phyloP scores from a whole-genome alignment of 2,113 vertebrate genomes.

The Cyanocitta stelleri region DNA sequence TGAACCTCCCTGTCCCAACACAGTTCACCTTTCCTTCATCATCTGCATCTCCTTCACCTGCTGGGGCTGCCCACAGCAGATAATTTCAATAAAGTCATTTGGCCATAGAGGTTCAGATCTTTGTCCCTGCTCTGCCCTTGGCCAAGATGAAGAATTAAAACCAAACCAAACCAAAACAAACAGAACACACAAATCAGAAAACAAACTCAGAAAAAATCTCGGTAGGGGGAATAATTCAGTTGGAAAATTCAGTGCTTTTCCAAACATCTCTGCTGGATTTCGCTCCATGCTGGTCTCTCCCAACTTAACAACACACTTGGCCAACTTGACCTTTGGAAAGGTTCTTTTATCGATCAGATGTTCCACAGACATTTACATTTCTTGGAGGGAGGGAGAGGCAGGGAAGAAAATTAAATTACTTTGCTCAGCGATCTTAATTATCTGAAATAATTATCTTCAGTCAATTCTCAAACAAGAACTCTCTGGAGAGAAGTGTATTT shows the following conservation, averaged over 20 bases:
- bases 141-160: background rate
- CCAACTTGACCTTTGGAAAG: conserved; percentile 68
- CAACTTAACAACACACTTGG: background rate
- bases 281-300: conserved; percentile 20
- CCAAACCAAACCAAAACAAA: too few relatives aligned
- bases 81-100: background rate
- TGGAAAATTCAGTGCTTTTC: conserved; percentile 39
- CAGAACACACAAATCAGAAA: background rate
- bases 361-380: conserved; percentile 61
- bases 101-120: accelerated
- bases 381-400: conserved; percentile 44
- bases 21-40: background rate
- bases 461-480: conserved; percentile 68
- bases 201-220: background rate
- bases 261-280: conserved; percentile 39
- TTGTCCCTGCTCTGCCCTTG: background rate
- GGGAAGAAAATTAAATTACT: conserved; percentile 72
- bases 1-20: accelerated
- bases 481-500: conserved; percentile 65
- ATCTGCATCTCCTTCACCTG: background rate
- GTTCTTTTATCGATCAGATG: conserved; percentile 49
- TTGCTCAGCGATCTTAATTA: conserved; percentile 77
- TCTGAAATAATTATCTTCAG: conserved; percentile 76
- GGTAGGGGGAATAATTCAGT: background rate
- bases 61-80: background rate